These are phyloP conservation scores for Patiria miniata DNA, from an alignment of 35 echinoderm and acorn worm genomes.

Conservation along the genomic window DNA sequence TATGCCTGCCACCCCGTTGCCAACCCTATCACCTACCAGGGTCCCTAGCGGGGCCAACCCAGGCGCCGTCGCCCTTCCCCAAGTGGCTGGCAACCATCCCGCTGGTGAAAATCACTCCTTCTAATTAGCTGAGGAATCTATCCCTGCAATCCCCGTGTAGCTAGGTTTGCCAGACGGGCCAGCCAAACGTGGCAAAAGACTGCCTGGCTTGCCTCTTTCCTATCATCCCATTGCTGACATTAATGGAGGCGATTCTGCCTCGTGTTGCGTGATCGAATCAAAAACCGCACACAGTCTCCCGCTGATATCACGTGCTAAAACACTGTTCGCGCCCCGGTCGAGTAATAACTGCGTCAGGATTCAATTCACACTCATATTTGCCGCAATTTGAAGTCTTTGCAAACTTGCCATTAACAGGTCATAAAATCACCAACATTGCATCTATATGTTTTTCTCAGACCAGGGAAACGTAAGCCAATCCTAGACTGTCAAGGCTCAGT, in stretches of 20 bases:
- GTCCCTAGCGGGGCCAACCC: background rate
- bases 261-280: slow-evolving; percentile 5
- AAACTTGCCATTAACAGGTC: background rate
- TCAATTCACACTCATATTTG: slow-evolving; percentile 12
- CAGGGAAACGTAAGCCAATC: background rate
- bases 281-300: background rate
- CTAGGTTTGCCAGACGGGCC: background rate
- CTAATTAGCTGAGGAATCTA: slow-evolving; percentile 6
- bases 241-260: background rate
- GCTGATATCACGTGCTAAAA: slow-evolving; percentile 11
- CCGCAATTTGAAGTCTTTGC: background rate
- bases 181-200: too few species aligned
- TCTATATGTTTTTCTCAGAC: background rate
- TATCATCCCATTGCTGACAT: slow-evolving; percentile 1
- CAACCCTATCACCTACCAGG: background rate
- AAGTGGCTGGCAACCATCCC: slow-evolving; percentile 13
- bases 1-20: background rate
- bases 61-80: slow-evolving; percentile 5
- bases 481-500: background rate
- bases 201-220: background rate
- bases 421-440: background rate
- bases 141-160: background rate
- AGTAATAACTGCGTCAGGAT: background rate
- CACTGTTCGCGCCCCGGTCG: too few species aligned
- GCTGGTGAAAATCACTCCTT: slow-evolving; percentile 26